Base-by-base conservation (phyloP, 2,113 vertebrate genomes). In the Gobius niger region DNA sequence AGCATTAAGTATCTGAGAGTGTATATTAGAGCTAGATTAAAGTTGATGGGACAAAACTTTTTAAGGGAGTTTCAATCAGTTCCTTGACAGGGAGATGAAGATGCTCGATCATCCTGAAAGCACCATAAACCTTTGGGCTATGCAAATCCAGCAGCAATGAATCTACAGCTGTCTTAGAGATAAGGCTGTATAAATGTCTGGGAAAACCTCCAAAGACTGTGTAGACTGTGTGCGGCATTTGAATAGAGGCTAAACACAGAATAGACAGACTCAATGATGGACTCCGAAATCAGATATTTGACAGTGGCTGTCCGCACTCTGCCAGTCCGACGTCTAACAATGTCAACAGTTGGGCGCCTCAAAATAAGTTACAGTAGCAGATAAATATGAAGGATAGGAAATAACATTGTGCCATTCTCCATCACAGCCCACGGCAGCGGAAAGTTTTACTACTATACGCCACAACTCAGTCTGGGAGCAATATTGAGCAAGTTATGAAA, bases 81-180 rank as follows among this genome's bases (percentile, higher is more conserved):
- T 73, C 70, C 53, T 34, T 72, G 70, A 85, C 65, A 70, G 47
- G 71, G 74, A 81, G 75, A 68, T 75, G 64, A 80, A 80, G 68
- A 78, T 72, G 56, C 68, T 76, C 44, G 16, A 70, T 82, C 72
- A 78, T 74, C 53, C 49, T 61, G 56, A 73, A 77, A 73, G 59
- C 52, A 72, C 56, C 65, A 50, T 75, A 73, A 84, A 84, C 76
- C 77, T 78, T 68, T 77, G 51, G 77, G 70, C 69, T 68, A 81
- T 86, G 78, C 63, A 90, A 88, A 85, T 83, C 59, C 76, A 64
- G 69, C 62, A 78, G 73, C 70, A 68, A 69, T 75, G 67, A 86
- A 84, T 78, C 73, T 74, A 63, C 63, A 65, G 67, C 68, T 1
- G 66, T 73, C 80, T 62, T 40, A 0, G 12, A 82, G 67, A 83